Percentiles rank a stretch among this genome's conserved stretches.
These are phyloP conservation scores for Orussus abietinus DNA, from an alignment of 1,140 invertebrate genomes.

Conservation along the genomic window DNA sequence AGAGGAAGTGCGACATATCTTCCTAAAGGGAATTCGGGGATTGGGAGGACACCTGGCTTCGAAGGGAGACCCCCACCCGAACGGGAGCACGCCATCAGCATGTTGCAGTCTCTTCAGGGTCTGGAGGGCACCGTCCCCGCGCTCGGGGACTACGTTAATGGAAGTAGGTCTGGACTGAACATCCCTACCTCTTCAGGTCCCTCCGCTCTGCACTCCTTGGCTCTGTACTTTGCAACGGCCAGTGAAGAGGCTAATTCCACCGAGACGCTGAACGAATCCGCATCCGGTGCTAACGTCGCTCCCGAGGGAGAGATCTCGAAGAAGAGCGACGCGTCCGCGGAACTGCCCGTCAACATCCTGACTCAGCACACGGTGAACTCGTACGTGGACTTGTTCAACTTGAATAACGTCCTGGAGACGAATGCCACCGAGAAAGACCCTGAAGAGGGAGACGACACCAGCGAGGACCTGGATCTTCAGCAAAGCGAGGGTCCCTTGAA, in stretches of 20 bases:
- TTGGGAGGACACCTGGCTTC: slow-evolving; percentile 19
- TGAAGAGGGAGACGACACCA: slow-evolving; percentile 50
- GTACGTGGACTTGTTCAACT: slow-evolving; percentile 47
- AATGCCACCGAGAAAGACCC: slow-evolving; percentile 42
- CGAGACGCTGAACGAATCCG: slow-evolving; percentile 36
- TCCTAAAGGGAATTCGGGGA: slow-evolving; percentile 25
- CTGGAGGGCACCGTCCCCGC: slow-evolving; percentile 35
- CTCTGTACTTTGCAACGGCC: slow-evolving; percentile 71
- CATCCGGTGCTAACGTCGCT: slow-evolving; percentile 29
- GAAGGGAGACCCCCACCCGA: slow-evolving; percentile 34
- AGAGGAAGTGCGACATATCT: slow-evolving; percentile 33
- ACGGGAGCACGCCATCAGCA: slow-evolving; percentile 45
- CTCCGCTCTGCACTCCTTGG: slow-evolving; percentile 71
- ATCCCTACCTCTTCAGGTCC: slow-evolving; percentile 69
- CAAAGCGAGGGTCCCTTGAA: slow-evolving; percentile 60
- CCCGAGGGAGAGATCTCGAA: slow-evolving; percentile 18
- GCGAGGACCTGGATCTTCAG: slow-evolving; percentile 58
- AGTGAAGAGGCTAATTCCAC: slow-evolving; percentile 59
- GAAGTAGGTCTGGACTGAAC: slow-evolving; percentile 54
- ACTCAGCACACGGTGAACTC: slow-evolving; percentile 45
- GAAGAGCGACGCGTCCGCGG: slow-evolving; percentile 24
- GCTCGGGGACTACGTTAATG: slow-evolving; percentile 21
- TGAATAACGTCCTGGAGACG: slow-evolving; percentile 42
- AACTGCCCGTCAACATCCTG: slow-evolving; percentile 38
- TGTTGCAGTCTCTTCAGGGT: slow-evolving; percentile 44